phyloP scores from a whole-genome alignment of 2,113 vertebrate genomes.

The Nerophis ophidion region DNA sequence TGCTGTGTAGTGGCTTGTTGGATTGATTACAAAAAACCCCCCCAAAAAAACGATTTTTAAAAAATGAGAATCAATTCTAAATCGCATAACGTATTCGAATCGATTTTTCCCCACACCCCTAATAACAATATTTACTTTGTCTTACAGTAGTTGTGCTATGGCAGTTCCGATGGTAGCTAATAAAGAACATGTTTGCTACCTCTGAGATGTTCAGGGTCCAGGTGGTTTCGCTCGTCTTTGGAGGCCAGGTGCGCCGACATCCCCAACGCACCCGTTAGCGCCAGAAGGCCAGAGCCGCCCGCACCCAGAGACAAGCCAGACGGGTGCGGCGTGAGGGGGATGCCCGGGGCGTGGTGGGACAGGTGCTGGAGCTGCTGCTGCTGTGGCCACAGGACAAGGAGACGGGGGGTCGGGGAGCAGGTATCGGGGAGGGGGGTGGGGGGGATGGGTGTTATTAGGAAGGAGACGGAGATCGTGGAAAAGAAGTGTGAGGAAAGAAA shows the following conservation, averaged over 20 bases:
- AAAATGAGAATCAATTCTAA: no score
- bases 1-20: no score
- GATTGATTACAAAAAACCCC: no score
- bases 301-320: slow-evolving; percentile 75
- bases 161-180: no score
- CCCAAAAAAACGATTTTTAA: no score
- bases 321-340: slow-evolving; percentile 79
- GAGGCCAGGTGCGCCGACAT: slow-evolving; percentile 77
- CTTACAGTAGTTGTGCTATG: no score
- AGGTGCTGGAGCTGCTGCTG: slow-evolving; percentile 96
- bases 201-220: slow-evolving; percentile 76
- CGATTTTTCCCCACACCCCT: no score
- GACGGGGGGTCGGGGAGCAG: neutral
- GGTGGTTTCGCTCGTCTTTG: slow-evolving; percentile 80
- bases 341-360: slow-evolving; percentile 80
- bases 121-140: no score
- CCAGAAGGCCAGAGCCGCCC: slow-evolving; percentile 77
- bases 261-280: slow-evolving; percentile 78
- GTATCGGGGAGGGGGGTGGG: slow-evolving; percentile 5
- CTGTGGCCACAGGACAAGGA: slow-evolving; percentile 71
- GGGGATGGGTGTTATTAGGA: slow-evolving; percentile 22
- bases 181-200: slow-evolving; percentile 59
- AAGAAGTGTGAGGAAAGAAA: slow-evolving; percentile 18
- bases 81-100: no score
- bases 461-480: slow-evolving; percentile 1